Evolutionary conservation across 2,113 vertebrate genomes (phyloP).

Genomic region (Hippocampus barbouri): DNA sequence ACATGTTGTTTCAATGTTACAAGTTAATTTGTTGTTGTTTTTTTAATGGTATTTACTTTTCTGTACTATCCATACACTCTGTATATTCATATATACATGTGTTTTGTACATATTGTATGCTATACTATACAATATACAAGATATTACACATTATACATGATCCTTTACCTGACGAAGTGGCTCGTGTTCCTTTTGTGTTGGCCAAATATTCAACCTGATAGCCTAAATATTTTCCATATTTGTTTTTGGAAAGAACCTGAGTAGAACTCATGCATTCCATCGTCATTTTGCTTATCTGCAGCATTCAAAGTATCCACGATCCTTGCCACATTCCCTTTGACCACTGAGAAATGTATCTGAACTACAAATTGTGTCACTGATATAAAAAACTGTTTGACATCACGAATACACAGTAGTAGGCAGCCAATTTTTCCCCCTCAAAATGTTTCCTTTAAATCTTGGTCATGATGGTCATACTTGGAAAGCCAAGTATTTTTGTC

Average conservation of each 20-base stretch:
- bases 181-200: background rate
- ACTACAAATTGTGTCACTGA: background rate
- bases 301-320: background rate
- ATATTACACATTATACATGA: background rate
- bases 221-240: slow-evolving; percentile 24
- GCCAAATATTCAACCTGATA: slow-evolving; percentile 11
- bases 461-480: too few relatives aligned
- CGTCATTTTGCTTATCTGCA: background rate
- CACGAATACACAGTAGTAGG: background rate
- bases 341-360: background rate
- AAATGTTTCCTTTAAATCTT: too few relatives aligned
- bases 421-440: too few relatives aligned
- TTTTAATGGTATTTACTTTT: too few relatives aligned
- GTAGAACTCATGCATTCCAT: background rate
- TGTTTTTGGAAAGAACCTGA: slow-evolving; percentile 23
- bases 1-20: background rate
- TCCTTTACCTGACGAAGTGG: background rate
- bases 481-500: too few relatives aligned
- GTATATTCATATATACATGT: background rate
- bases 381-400: too few relatives aligned
- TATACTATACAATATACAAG: too few relatives aligned
- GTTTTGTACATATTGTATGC: too few relatives aligned
- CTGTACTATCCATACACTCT: background rate
- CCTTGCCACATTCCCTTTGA: background rate
- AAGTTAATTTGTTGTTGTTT: background rate